Evolutionary conservation across 2,797 vertebrate genomes (phyloP).

Genomic region (Cephalopachus bancanus): DNA sequence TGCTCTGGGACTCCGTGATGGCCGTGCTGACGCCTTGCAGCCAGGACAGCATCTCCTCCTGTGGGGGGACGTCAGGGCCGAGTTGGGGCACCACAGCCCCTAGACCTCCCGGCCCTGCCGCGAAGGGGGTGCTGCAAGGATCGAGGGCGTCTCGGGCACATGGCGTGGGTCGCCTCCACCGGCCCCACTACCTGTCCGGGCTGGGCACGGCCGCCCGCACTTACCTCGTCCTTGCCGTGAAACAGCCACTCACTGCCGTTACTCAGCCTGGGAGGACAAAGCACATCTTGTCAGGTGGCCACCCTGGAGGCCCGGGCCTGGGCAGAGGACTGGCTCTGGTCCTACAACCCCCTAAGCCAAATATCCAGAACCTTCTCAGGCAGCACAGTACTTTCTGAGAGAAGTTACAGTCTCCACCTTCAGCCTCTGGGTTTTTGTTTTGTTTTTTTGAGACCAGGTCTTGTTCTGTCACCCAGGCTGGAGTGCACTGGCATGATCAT

Average conservation of each 20-base stretch:
- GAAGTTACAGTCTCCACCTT: not conserved
- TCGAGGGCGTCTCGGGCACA: not conserved
- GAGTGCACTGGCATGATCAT: no score
- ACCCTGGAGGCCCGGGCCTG: not conserved
- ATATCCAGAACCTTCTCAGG: not conserved
- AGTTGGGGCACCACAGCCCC: not conserved
- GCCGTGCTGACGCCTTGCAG: slow-evolving; percentile 92
- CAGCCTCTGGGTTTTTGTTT: not conserved
- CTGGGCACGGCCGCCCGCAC: slow-evolving; percentile 65
- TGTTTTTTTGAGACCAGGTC: no score
- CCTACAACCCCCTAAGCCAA: not conserved
- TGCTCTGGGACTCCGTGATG: slow-evolving; percentile 89
- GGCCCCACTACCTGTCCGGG: not conserved
- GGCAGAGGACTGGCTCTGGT: not conserved
- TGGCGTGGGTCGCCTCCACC: not conserved
- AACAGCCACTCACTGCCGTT: slow-evolving; percentile 97
- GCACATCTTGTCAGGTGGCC: not conserved
- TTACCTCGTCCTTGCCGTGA: slow-evolving; percentile 99
- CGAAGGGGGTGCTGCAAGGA: not conserved
- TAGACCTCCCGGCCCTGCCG: not conserved
- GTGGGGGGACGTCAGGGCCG: not conserved
- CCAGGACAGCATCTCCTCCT: slow-evolving; percentile 97
- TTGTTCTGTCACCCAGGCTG: no score
- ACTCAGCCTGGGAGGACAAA: slow-evolving; percentile 90
- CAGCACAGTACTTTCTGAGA: not conserved